These are phyloP conservation scores for Xenopus tropicalis DNA, from an alignment of 2,113 vertebrate species.

Conservation along the genomic window DNA sequence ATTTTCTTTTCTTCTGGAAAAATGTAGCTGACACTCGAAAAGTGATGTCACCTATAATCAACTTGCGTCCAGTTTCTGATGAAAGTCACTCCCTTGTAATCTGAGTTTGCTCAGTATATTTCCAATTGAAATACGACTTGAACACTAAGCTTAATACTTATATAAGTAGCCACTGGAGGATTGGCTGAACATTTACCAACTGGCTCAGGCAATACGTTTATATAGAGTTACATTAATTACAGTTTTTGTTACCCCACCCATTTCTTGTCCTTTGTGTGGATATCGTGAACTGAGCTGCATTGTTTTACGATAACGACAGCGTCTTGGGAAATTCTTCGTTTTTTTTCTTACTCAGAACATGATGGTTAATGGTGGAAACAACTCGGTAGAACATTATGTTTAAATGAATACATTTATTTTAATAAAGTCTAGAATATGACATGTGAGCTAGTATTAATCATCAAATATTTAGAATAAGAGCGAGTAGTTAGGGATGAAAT, in stretches of 20 bases:
- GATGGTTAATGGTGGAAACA: no score
- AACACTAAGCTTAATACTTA: conserved; percentile 5
- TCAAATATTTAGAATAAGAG: no score
- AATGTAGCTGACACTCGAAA: neutral
- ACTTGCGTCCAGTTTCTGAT: conserved; percentile 13
- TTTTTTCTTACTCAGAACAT: no score
- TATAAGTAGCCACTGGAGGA: conserved; percentile 9
- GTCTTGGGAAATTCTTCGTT: no score
- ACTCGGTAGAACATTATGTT: no score
- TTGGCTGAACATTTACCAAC: conserved; percentile 8
- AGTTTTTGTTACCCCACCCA: neutral
- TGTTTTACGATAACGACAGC: neutral
- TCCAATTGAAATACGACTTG: conserved; percentile 4
- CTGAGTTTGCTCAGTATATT: conserved; percentile 2
- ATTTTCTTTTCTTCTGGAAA: neutral
- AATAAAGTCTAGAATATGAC: no score
- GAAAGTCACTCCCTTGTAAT: neutral
- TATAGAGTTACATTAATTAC: conserved; percentile 24
- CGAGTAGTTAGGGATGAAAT: no score
- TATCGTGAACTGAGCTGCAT: neutral
- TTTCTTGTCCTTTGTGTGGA: neutral
- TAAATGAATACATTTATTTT: no score
- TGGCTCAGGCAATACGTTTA: conserved; percentile 6
- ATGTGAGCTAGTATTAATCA: no score
- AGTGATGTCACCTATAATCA: conserved; percentile 23